A percentile compares a stretch with the other conserved stretches of the same genome.
Evolutionary conservation across 2,888 invertebrate genomes (phyloP).

Genomic region (Apantesis nais): DNA sequence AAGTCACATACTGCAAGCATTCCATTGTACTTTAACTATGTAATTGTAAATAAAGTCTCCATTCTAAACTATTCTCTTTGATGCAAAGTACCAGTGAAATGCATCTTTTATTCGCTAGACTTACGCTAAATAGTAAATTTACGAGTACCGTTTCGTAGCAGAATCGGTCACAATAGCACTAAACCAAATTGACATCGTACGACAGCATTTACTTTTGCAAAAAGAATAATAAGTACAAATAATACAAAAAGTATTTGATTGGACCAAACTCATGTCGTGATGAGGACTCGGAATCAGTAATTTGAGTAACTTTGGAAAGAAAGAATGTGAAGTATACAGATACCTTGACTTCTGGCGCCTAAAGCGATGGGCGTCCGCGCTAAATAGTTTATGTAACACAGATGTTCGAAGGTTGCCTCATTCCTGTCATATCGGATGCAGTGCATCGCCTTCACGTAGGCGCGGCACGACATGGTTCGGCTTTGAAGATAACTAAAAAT

Average conservation of each 20-base stretch:
- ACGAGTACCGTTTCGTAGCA: background rate
- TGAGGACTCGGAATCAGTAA: too few species aligned
- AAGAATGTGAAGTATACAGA: background rate
- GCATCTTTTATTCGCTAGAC: too few species aligned
- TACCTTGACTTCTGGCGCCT: background rate
- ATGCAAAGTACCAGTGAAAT: background rate
- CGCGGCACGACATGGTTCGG: background rate
- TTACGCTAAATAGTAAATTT: too few species aligned
- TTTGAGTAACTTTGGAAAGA: background rate
- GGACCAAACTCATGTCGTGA: background rate
- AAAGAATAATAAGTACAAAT: background rate
- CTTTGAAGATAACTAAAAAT: background rate
- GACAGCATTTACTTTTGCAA: too few species aligned
- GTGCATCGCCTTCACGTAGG: background rate
- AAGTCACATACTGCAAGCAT: background rate
- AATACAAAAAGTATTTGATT: background rate
- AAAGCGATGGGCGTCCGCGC: background rate
- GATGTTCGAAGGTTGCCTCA: background rate
- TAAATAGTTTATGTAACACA: slow-evolving; percentile 1
- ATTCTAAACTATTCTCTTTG: background rate
- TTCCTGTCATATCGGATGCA: background rate
- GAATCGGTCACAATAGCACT: background rate
- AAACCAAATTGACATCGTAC: too few species aligned
- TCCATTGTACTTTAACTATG: background rate
- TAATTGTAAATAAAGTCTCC: background rate